Evolutionary conservation across 2,797 vertebrate species (phyloP).

Genomic region (Chelonia mydas): DNA sequence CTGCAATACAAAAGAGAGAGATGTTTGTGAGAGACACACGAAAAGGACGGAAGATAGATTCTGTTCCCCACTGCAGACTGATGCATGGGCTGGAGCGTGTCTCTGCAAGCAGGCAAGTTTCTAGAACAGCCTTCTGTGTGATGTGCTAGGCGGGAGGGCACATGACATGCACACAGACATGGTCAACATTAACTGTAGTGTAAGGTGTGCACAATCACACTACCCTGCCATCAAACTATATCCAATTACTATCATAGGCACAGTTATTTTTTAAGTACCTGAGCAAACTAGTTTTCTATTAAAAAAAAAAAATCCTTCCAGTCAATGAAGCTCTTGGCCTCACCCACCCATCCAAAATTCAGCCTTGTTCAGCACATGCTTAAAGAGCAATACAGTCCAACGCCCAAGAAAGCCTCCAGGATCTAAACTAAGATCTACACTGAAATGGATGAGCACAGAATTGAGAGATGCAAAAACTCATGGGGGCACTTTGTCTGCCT

Average conservation of each 20-base stretch:
- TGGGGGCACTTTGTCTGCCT: too few relatives aligned
- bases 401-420: neutral
- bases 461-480: too few relatives aligned
- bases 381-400: neutral
- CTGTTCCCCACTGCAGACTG: neutral
- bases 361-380: neutral
- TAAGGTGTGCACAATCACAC: neutral
- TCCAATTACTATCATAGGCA: neutral
- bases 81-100: neutral
- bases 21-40: neutral
- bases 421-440: neutral
- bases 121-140: neutral
- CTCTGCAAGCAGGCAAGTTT: neutral
- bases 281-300: neutral
- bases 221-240: neutral
- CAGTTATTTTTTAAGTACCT: neutral
- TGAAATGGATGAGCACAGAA: too few relatives aligned
- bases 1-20: conserved; percentile 78
- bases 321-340: neutral
- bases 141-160: neutral
- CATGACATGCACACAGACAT: neutral
- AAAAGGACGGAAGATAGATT: neutral
- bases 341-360: neutral
- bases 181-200: neutral
- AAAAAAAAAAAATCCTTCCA: neutral